Base-by-base conservation (phyloP, 2,888 invertebrate species). In the Chydorus sphaericus region DNA sequence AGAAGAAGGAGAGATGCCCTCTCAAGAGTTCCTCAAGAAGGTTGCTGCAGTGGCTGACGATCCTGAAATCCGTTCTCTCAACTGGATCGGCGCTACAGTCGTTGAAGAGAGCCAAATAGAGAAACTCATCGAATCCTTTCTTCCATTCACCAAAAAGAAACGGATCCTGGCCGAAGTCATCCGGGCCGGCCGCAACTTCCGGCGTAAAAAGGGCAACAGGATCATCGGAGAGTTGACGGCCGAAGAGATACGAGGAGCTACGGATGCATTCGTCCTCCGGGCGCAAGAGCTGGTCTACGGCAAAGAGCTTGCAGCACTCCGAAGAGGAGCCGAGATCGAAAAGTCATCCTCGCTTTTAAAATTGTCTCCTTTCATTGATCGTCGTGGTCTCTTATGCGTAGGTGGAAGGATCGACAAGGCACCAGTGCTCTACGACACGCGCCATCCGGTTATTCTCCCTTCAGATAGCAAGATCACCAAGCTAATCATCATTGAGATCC, bases 391-490 rank as follows among this genome's bases (percentile, higher is more conserved):
- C 20, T 16, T 55, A 37, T 16, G 48, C 1, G 55, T 55, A 4
- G 48, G 55, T 2, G 48, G 55, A 10, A 5, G 55, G 8, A 30
- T 55, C 2, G 30, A 48, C 7, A 44, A 48, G 2, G n/a, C n/a
- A n/a, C 18, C 29, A 6, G n/a, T 50, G 5, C 31, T 51, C 10
- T 11, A 29, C 0, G 33, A 38, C 3, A 29, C 26, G 14, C 63
- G 61, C 54, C 63, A 63, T 61, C 65, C 62, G 6, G 61, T 63
- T n/a, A 50, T 66, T 16, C 48, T 66, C 16, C 63, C 63, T n/a
- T 59, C 62, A 4, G 30, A 29, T 4, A 7, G 16, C 18, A 26
- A 6, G 14, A 11, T 58, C 3, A 59, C 58, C 1, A 11, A 57
- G 11, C 49, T 48, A 4, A 33, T 59, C 6, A 54, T 65, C 10